Evolutionary conservation across 1,140 invertebrate species (phyloP), one percentile per base, ranked within the genome.

Genomic region (Tetragnatha versicolor): DNA sequence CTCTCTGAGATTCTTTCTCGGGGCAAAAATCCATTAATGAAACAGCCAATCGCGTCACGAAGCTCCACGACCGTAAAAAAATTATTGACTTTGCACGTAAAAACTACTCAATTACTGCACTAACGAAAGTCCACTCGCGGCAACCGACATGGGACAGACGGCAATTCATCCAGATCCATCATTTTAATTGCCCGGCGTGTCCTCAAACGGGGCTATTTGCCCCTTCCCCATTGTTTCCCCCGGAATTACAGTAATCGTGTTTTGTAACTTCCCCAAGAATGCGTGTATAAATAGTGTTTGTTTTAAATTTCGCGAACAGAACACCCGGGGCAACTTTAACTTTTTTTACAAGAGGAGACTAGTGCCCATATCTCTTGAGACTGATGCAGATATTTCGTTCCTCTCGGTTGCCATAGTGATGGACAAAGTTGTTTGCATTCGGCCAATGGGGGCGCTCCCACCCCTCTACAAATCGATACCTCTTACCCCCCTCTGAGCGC

Each of bases 341-440:
- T 3, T 3, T 2, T 17, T 47, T 47, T 12, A 47, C 42, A 12
- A 17, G 12, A 20, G 3, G n/a, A n/a, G n/a, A n/a, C n/a, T n/a
- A n/a, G n/a, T n/a, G n/a, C n/a, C n/a, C 27, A 27, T 65, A 65
- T 42, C 61, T 65, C 61, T 4, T 25, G 61, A 42, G 39, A 65
- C 49, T 33, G 49, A 65, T 76, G 60, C 73, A 65, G 73, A 65
- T 76, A 65, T 65, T 76, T 76, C 73, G 60, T 76, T 76, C 73
- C 33, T 65, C n/a, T n/a, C 60, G 42, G 73, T 76, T 76, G 60
- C 73, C 60, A 76, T 76, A 65, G 73, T 5, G 61, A 76, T 76
- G 60, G 60, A 65, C 73, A 65, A 76, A 76, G 73, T 76, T 76
- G 73, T 76, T 76, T 76, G 73, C 73, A 76, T 76, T 76, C 20